A percentile compares a stretch with the other conserved stretches of the same genome.
Conservation (phyloP, 1,140 invertebrate species). For the Cyrtorhinus lividipennis region DNA sequence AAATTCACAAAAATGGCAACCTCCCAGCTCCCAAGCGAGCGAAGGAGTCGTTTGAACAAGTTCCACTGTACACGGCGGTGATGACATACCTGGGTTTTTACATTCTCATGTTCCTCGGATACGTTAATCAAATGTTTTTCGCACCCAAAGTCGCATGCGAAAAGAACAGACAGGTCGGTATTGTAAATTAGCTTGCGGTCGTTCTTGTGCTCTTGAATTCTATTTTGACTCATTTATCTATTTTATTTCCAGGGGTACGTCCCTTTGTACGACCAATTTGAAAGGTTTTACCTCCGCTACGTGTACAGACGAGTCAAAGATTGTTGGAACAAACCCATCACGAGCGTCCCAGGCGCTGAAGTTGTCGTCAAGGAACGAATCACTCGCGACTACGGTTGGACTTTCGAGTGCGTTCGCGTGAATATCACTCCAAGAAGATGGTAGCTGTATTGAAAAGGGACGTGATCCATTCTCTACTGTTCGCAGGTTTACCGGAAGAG, state of each 20-base stretch:
- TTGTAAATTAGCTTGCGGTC: no score
- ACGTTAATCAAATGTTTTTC: conserved; percentile 66
- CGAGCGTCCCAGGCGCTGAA: conserved; percentile 74
- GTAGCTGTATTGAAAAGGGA: background rate
- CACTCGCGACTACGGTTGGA: conserved; percentile 79
- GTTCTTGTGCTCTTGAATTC: no score
- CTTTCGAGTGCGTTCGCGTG: conserved; percentile 53
- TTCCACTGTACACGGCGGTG: conserved; percentile 61
- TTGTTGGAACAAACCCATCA: conserved; percentile 89
- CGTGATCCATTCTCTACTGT: background rate
- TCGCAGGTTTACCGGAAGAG: conserved; percentile 58
- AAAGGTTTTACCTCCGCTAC: conserved; percentile 87
- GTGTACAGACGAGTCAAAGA: conserved; percentile 82
- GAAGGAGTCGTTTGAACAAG: conserved; percentile 75
- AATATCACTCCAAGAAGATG: background rate
- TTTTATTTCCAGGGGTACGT: conserved; percentile 63
- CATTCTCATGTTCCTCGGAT: conserved; percentile 71
- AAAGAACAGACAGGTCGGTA: conserved; percentile 56
- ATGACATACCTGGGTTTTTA: conserved; percentile 81
- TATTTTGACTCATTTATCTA: no score
- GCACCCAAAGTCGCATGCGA: conserved; percentile 62
- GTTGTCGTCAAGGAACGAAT: conserved; percentile 74
- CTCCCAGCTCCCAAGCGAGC: no score
- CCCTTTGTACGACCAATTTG: conserved; percentile 79
- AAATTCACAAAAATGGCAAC: no score